These are phyloP conservation scores for Argya squamiceps DNA, from an alignment of 2,797 vertebrate species.

Conservation along the genomic window DNA sequence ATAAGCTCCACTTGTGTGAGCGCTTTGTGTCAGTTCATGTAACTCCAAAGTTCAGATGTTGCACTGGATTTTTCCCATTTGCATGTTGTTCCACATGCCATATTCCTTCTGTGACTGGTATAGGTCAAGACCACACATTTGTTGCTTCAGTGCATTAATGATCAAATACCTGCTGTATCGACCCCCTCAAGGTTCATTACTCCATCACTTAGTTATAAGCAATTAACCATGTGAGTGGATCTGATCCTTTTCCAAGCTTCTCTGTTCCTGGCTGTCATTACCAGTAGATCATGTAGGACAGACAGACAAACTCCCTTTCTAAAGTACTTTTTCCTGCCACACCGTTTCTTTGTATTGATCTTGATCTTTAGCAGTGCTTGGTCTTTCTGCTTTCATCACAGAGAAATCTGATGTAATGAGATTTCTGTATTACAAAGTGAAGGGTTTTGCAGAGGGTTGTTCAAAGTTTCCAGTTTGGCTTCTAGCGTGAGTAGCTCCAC, in stretches of 20 bases:
- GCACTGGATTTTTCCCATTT: neutral
- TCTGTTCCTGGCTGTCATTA: neutral
- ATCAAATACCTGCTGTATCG: neutral
- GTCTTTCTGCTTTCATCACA: neutral
- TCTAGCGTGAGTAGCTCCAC: neutral
- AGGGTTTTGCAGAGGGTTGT: neutral
- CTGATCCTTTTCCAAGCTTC: neutral
- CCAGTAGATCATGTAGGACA: neutral
- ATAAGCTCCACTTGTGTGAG: neutral
- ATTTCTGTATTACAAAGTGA: neutral
- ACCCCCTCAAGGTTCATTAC: neutral
- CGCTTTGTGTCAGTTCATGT: rapidly evolving
- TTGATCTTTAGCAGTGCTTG: neutral
- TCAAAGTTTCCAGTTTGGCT: neutral
- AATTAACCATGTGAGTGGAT: neutral
- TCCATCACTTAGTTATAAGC: neutral
- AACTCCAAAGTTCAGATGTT: neutral
- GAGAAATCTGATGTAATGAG: neutral
- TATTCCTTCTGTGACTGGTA: neutral
- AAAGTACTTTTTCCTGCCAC: neutral
- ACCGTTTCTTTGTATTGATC: neutral
- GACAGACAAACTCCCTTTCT: neutral
- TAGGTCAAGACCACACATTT: neutral
- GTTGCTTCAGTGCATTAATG: neutral
- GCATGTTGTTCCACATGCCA: neutral